Conservation (phyloP, 2,797 vertebrate genomes). For the Podargus strigoides region DNA sequence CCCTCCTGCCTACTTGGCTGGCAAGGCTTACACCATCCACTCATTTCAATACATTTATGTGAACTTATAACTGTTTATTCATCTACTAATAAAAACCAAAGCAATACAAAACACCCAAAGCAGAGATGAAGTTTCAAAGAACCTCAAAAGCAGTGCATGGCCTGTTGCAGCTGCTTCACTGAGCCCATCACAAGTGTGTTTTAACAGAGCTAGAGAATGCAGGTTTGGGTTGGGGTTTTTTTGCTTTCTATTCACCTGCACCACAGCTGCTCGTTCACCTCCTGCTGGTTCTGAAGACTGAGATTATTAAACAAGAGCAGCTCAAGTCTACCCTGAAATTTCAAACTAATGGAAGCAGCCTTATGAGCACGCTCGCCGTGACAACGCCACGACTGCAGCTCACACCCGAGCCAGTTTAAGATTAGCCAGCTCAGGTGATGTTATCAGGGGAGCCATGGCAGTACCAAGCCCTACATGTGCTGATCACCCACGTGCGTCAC, state of each 20-base stretch:
- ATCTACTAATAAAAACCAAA: neutral
- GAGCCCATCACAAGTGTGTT: neutral
- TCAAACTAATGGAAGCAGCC: too few species aligned
- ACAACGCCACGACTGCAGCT: neutral
- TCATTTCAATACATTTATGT: neutral
- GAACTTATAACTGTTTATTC: neutral
- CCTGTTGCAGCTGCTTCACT: neutral
- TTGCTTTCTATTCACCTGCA: neutral
- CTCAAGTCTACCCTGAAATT: neutral
- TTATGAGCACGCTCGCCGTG: accelerated
- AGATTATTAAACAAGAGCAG: neutral
- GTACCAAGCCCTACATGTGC: neutral
- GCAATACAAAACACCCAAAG: neutral
- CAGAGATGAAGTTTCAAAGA: neutral
- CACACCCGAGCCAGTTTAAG: neutral
- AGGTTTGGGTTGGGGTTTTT: too few species aligned
- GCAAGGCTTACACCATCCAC: neutral
- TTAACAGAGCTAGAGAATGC: neutral
- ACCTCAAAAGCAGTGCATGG: neutral
- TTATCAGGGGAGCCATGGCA: neutral
- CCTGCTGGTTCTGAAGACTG: neutral
- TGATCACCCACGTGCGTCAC: neutral
- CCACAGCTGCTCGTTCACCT: neutral
- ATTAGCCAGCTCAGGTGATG: neutral
- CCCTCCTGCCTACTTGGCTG: too few species aligned